Evolutionary conservation across 23 tunicate species (phyloP), one percentile per base, ranked within the genome.

Genomic region (Trididemnum miniatum): DNA sequence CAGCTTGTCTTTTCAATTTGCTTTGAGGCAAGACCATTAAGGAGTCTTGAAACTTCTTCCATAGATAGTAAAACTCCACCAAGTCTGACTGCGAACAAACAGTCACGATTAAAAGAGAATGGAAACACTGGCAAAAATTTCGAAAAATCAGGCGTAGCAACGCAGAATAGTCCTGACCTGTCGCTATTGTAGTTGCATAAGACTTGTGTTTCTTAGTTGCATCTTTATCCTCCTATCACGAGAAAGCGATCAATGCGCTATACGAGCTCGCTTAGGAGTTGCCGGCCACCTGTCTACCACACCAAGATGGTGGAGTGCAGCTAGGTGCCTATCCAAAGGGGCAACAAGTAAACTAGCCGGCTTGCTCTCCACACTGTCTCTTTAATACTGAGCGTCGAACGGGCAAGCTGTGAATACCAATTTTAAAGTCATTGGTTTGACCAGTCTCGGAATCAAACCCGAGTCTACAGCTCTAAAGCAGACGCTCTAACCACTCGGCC

Each of bases 31-130:
- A 86, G 18, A 95, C 85, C 89, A 85, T 79, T 52, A 95, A 59
- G n/a, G 78, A 66, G 20, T 95, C 96, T 37, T 83, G 96, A 2
- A 97, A 84, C 62, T 95, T 95, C 80, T 95, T 95, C 92, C 92
- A 95, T 31, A 90, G 82, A 50, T 95, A 95, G 78, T 95, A 95
- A 65, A 95, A 95, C 59, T 95, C 99, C 3, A 95, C 92, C 52
- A 95, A 71, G 34, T 95, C 99, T 22, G 97, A 80, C 97, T 92
- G 87, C 33, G 65, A 77, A 23, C 54, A n/a, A 62, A 62, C 15
- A 62, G 15, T 12, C 22, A 4, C 29, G 67, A 62, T 12, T 62
- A 15, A 44, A 9, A 7, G 12, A 9, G 54, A 44, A 44, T n/a
- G n/a, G n/a, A n/a, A n/a, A n/a, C n/a, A n/a, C n/a, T n/a, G n/a